These are phyloP conservation scores for Tetrapedia diversipes DNA, from an alignment of 2,888 invertebrate genomes.

Conservation along the genomic window DNA sequence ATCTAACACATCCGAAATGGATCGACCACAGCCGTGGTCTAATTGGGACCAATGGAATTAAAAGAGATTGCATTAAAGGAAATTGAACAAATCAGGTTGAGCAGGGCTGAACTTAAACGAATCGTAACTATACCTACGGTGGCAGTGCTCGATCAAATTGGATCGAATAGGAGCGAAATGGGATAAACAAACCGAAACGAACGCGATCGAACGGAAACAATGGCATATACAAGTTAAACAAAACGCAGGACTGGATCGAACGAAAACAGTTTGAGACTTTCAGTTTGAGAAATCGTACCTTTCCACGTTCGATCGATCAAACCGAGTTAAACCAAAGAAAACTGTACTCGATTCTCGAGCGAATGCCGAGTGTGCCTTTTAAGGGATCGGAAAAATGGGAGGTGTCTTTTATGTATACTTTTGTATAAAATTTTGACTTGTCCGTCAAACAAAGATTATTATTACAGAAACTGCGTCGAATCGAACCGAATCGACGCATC, in stretches of 20 bases:
- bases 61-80: background rate
- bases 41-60: constrained; percentile 7
- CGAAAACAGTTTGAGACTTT: no score
- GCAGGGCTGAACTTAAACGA: background rate
- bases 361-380: no score
- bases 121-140: background rate
- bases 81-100: background rate
- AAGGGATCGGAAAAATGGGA: no score
- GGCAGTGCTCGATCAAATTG: background rate
- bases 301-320: background rate
- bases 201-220: background rate
- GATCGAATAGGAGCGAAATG: background rate
- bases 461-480: no score
- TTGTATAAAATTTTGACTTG: no score
- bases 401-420: no score
- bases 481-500: no score
- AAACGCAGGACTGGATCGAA: no score
- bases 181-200: background rate
- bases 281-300: no score
- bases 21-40: background rate
- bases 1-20: background rate
- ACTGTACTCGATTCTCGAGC: background rate
- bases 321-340: background rate
- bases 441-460: no score
- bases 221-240: background rate